Evolutionary conservation across 2,113 vertebrate genomes (phyloP), one percentile per base, ranked within the genome.

Genomic region (Otus sunia): DNA sequence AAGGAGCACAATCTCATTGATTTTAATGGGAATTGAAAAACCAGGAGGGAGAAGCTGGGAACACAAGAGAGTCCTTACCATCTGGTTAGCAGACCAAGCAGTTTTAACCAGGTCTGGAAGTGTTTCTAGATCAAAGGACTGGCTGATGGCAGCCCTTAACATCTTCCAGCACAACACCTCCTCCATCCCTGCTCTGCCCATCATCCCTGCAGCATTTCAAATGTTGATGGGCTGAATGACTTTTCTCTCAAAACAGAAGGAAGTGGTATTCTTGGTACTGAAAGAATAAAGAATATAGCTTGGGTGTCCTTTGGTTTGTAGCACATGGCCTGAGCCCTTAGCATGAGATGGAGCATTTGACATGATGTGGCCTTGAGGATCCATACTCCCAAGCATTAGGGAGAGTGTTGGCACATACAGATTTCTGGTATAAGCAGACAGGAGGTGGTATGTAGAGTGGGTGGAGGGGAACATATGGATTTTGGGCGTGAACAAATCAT

Each of bases 81-180:
- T 94, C 84, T 95, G 95, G 50, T 95, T 79, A 88, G 71, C 94
- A 96, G 89, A 85, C 20, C 53, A 53, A 62, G 53, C 10, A 62
- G 62, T 87, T 95, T 94, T 91, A 79, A 78, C 69, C 67, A 67
- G 78, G 62, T 82, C 92, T 93, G 84, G 73, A 85, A 85, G 71
- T 95, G 77, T 94, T 94, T 93, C 84, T 91, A 41, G 81, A 95
- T 95, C 92, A 96, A 96, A 97, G 91, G 45, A 37, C 29, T 58
- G 50, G 15, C 67, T 69, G 66, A 59, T 94, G 84, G 92, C 84
- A 88, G 74, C 66, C 66, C 47, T 73, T 92, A 94, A 88, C 59
- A 47, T 88, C 93, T 90, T 75, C 78, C 63, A 94, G 66, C 29
- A 12, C 50, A 62, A 23, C 66, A 88, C 71, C 50, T 94, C 77